Conservation (phyloP, 1,140 invertebrate genomes). For the Ladona fulva region DNA sequence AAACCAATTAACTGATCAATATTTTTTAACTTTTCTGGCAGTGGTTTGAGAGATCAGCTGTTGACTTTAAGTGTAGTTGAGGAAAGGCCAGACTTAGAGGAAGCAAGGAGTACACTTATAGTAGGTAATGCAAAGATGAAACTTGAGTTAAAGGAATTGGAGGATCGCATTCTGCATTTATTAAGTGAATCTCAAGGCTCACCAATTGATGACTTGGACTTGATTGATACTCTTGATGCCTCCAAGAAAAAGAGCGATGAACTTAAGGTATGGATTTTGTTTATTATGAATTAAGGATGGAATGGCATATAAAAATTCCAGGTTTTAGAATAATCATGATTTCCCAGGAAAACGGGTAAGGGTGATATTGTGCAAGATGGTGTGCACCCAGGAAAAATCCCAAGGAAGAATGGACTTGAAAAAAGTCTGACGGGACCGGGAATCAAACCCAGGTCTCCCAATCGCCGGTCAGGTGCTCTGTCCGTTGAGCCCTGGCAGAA, state of each 20-base stretch:
- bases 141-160: constrained; percentile 53
- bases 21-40: constrained; percentile 44
- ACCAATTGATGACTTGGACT: constrained; percentile 57
- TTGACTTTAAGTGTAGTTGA: constrained; percentile 62
- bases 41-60: constrained; percentile 59
- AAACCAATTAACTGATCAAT: no score
- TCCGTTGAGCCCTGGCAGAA: no score
- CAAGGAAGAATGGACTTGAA: no score
- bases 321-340: constrained; percentile 24
- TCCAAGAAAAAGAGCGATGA: constrained; percentile 57
- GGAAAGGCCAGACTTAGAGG: constrained; percentile 59
- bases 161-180: constrained; percentile 54
- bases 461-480: no score
- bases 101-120: constrained; percentile 51
- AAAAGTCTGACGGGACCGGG: no score
- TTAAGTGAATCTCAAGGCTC: constrained; percentile 54
- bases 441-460: no score
- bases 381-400: no score
- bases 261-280: constrained; percentile 54
- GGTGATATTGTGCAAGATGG: no score
- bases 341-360: no score
- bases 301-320: constrained; percentile 40
- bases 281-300: no score
- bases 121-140: constrained; percentile 52
- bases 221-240: constrained; percentile 55